Evolutionary conservation across 2,797 vertebrate species (phyloP).

Genomic region (Acipenser transmontanus): DNA sequence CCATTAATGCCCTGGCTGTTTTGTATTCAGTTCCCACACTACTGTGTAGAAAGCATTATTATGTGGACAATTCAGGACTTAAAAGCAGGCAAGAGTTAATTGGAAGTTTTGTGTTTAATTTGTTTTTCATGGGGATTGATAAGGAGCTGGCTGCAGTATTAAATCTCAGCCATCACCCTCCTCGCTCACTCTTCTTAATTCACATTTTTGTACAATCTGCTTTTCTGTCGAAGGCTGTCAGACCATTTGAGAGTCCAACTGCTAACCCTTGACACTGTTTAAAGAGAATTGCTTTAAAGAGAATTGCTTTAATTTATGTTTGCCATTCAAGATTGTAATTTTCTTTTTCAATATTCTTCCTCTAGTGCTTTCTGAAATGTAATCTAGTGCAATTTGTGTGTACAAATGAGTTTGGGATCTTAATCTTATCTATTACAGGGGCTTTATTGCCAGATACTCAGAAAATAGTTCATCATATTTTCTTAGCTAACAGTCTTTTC

Average conservation of each 20-base stretch:
- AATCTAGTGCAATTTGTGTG: neutral
- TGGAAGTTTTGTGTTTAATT: constrained; percentile 1
- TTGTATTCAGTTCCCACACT: neutral
- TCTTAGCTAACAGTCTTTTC: too few relatives aligned
- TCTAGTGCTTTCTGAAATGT: neutral
- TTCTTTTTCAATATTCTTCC: neutral
- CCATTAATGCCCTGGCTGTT: constrained; percentile 9
- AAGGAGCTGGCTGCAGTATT: neutral
- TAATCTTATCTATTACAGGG: neutral
- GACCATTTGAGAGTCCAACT: neutral
- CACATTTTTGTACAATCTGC: neutral
- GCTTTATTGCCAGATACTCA: neutral
- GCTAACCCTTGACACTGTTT: neutral
- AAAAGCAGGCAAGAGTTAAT: neutral
- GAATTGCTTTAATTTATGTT: constrained; percentile 5
- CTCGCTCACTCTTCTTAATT: neutral
- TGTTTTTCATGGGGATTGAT: neutral
- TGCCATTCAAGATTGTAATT: constrained; percentile 8
- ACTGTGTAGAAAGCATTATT: neutral
- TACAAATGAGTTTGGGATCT: neutral
- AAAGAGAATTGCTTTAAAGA: too few relatives aligned
- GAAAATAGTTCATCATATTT: neutral
- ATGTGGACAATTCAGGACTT: neutral
- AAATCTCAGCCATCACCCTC: neutral
- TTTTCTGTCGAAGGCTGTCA: neutral